Conservation (phyloP, 2,797 vertebrate genomes). For the Myiotriccus ornatus region DNA sequence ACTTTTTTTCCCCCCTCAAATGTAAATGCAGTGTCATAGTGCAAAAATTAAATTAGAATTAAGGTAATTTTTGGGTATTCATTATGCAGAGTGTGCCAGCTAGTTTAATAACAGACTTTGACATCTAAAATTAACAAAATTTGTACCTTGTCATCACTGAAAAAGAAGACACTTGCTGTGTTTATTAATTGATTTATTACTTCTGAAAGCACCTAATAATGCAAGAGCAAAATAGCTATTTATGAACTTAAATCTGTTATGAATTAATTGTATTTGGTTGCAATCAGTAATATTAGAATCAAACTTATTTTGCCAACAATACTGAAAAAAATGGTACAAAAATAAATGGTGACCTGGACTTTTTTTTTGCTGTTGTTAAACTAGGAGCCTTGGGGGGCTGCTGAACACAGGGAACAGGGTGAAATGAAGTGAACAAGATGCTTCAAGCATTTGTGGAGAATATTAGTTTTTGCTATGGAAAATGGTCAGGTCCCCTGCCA, state of each 20-base stretch:
- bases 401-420: neutral
- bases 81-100: neutral
- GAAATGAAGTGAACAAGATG: neutral
- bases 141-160: neutral
- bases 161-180: neutral
- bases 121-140: conserved; percentile 29
- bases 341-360: neutral
- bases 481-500: neutral
- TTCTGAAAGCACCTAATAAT: conserved; percentile 23
- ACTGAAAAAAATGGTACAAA: neutral
- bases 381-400: neutral
- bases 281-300: neutral
- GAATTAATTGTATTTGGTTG: neutral
- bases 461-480: neutral
- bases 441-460: neutral
- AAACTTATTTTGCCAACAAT: neutral
- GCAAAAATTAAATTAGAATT: conserved; percentile 16
- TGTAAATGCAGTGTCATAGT: neutral
- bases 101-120: conserved; percentile 4
- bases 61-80: conserved; percentile 6
- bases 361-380: neutral
- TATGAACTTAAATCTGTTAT: neutral
- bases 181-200: conserved; percentile 31
- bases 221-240: neutral
- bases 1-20: neutral